phyloP scores from a whole-genome alignment of 2,113 vertebrate species.

The Philantomba maxwellii region DNA sequence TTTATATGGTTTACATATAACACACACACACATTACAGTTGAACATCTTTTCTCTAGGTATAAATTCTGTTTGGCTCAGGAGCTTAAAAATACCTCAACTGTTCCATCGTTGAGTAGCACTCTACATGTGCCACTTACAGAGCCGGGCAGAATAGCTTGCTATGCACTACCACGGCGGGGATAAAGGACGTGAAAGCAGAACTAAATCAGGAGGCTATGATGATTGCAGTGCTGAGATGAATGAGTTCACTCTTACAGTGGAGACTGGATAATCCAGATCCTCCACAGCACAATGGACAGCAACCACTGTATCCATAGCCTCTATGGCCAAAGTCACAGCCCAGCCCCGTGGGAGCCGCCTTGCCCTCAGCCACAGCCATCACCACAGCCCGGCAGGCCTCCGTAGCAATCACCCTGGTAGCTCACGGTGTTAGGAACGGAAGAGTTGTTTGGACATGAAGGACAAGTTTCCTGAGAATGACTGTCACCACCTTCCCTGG shows the following conservation, averaged over 20 bases:
- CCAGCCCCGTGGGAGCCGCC: fast-evolving
- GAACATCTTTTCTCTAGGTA: background rate
- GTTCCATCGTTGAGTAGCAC: background rate
- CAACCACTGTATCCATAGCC: background rate
- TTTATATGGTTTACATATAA: background rate
- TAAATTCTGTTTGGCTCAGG: background rate
- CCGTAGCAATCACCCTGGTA: background rate
- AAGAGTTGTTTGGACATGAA: too few species aligned
- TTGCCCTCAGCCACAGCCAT: background rate
- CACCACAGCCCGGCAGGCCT: background rate
- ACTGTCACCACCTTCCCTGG: background rate
- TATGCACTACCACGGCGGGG: fast-evolving
- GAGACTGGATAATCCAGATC: background rate
- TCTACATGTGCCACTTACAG: background rate
- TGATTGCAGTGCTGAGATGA: background rate
- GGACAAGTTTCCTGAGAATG: background rate
- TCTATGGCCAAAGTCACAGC: background rate
- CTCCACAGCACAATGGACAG: background rate
- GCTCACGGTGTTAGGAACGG: background rate
- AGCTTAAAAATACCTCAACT: background rate
- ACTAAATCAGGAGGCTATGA: background rate
- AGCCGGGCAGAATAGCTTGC: background rate
- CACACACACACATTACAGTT: background rate
- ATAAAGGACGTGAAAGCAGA: background rate
- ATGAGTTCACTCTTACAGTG: background rate